Conservation (phyloP, 30 jellyfish, hydroid and myxozoan species). For the Pelagia noctiluca region DNA sequence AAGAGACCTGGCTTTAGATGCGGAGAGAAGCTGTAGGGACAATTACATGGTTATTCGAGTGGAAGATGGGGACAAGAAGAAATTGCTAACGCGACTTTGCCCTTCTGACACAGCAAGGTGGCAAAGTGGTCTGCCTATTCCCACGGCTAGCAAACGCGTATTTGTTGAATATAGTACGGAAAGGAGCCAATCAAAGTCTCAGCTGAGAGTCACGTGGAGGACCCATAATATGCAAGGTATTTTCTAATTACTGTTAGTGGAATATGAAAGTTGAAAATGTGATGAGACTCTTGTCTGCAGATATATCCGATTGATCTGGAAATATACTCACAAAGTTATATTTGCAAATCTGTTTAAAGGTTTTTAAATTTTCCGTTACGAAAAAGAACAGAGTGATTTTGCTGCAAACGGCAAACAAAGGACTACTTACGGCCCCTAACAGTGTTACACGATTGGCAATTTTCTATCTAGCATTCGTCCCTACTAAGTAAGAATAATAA, state of each 20-base stretch:
- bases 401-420: too few species aligned
- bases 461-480: too few species aligned
- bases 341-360: too few species aligned
- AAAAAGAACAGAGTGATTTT: too few species aligned
- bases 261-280: too few species aligned
- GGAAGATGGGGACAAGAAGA: not conserved
- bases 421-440: too few species aligned
- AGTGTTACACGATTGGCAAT: too few species aligned
- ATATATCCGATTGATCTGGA: too few species aligned
- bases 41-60: constrained; percentile 50
- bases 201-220: constrained; percentile 37
- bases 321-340: too few species aligned
- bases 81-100: constrained; percentile 51
- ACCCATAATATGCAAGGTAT: constrained; percentile 10
- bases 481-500: too few species aligned
- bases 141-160: constrained; percentile 50
- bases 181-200: not conserved
- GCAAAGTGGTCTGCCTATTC: constrained; percentile 32
- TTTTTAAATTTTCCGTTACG: too few species aligned
- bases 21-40: constrained; percentile 6
- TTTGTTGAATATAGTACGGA: constrained; percentile 17
- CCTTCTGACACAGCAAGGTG: constrained; percentile 12
- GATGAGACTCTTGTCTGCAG: too few species aligned
- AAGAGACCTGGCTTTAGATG: constrained; percentile 48
- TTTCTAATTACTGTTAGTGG: not conserved